phyloP scores from a whole-genome alignment of 2,797 vertebrate genomes.

The Dallia pectoralis region DNA sequence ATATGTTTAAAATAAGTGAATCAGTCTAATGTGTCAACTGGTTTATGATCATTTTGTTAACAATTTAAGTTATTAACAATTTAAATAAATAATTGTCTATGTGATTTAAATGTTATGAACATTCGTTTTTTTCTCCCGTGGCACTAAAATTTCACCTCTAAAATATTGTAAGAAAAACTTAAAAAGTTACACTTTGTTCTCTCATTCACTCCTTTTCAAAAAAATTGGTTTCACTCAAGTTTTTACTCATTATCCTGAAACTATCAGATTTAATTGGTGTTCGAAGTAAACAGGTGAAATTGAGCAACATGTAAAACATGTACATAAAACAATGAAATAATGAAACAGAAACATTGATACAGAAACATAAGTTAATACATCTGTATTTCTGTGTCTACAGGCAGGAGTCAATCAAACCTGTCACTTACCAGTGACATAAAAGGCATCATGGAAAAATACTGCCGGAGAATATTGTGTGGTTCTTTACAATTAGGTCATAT shows the following conservation, averaged over 20 bases:
- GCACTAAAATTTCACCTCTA: neutral
- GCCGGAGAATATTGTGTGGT: neutral
- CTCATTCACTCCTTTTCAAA: neutral
- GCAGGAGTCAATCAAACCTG: neutral
- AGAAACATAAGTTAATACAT: neutral
- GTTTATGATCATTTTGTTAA: neutral
- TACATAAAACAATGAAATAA: neutral
- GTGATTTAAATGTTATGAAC: neutral
- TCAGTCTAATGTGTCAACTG: neutral
- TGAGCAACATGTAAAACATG: neutral
- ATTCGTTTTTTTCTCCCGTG: neutral
- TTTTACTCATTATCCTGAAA: too few species aligned
- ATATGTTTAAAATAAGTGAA: neutral
- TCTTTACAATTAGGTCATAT: neutral
- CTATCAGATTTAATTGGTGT: too few species aligned
- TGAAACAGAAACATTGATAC: neutral
- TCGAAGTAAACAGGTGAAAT: too few species aligned
- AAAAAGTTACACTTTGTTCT: neutral
- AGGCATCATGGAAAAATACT: neutral
- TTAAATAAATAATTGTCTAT: neutral
- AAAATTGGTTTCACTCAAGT: neutral
- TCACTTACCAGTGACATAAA: neutral
- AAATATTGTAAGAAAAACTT: neutral
- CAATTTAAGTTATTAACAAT: neutral
- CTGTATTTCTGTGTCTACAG: neutral